These are phyloP conservation scores for Hoplodrina ambigua DNA, from an alignment of 2,888 invertebrate species.

Conservation along the genomic window DNA sequence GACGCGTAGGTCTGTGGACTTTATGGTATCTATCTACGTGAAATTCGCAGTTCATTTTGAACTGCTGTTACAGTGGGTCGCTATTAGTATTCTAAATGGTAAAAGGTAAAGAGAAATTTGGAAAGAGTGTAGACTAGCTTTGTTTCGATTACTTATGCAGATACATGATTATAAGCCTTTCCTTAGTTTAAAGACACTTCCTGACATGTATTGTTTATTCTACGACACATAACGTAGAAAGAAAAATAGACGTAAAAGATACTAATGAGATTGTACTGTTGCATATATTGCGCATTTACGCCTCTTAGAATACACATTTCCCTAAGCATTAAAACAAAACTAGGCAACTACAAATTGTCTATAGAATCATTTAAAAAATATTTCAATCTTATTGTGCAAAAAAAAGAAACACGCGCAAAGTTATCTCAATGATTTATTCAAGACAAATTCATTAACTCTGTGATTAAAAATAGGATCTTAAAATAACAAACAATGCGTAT, in stretches of 20 bases:
- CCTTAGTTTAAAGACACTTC: constrained; percentile 9
- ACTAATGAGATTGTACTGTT: background rate
- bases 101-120: constrained; percentile 61
- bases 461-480: background rate
- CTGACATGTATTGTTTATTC: constrained; percentile 1
- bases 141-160: constrained; percentile 34
- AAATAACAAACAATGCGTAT: background rate
- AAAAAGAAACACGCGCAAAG: background rate
- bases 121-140: constrained; percentile 45
- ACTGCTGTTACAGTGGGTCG: constrained; percentile 43
- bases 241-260: background rate
- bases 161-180: constrained; percentile 10
- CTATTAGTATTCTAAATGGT: constrained; percentile 63
- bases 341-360: no score
- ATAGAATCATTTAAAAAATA: background rate
- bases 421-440: constrained; percentile 2
- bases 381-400: no score
- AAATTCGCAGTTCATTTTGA: constrained; percentile 2
- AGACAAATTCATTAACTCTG: background rate
- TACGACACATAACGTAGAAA: background rate
- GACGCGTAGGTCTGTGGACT: background rate
- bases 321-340: no score
- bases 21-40: constrained; percentile 7
- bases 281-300: background rate
- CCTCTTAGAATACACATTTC: no score